phyloP scores from a whole-genome alignment of 1,140 invertebrate species.

The Drosophila gunungcola region DNA sequence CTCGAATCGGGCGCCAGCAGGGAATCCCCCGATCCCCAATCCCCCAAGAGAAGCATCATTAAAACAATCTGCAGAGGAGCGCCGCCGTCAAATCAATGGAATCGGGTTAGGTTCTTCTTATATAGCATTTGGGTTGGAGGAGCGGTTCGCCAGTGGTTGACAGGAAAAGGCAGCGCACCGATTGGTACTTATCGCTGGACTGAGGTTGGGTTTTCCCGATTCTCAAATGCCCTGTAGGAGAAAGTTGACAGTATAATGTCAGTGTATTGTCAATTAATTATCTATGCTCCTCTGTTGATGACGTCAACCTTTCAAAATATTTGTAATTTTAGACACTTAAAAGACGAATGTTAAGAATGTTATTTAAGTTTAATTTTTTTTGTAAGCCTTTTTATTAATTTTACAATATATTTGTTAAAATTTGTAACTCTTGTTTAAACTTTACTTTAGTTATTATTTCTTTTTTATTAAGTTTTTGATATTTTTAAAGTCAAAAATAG shows the following conservation, averaged over 20 bases:
- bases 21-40: constrained; percentile 6
- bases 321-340: too few species aligned
- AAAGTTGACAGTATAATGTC: background rate
- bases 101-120: constrained; percentile 42
- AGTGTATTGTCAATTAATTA: background rate
- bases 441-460: too few species aligned
- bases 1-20: constrained; percentile 30
- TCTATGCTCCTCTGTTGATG: too few species aligned
- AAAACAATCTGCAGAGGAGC: constrained; percentile 70
- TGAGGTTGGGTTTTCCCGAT: constrained; percentile 6
- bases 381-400: too few species aligned
- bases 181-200: constrained; percentile 47
- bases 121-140: constrained; percentile 36
- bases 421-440: too few species aligned
- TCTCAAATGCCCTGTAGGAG: constrained; percentile 36
- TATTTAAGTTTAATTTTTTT: too few species aligned
- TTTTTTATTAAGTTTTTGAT: too few species aligned
- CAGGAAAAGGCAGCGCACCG: constrained; percentile 40
- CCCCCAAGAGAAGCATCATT: constrained; percentile 54
- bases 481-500: too few species aligned
- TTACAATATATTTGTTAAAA: too few species aligned
- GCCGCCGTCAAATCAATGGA: constrained; percentile 70
- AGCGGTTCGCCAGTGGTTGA: constrained; percentile 47
- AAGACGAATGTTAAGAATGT: too few species aligned
- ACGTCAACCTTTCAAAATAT: too few species aligned